Evolutionary conservation across 1,140 invertebrate species (phyloP), one percentile per base, ranked within the genome.

Genomic region (Hylaeus volcanicus): DNA sequence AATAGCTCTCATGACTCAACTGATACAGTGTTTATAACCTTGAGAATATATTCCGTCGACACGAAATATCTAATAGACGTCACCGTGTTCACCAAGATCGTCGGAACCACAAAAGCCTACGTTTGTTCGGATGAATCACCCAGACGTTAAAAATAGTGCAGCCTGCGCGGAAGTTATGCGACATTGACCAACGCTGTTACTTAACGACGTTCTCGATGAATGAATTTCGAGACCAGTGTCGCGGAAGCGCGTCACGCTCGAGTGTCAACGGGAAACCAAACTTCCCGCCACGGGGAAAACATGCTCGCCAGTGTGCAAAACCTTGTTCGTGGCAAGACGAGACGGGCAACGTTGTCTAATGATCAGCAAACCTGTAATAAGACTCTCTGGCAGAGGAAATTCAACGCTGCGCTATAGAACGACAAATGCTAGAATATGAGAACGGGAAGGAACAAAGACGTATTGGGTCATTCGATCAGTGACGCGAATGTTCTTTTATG

Each of bases 271-370:
- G 26, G 61, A 65, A 65, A 14, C 61, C 15, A 74, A 74, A 65
- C 73, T 65, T 74, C 63, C 58, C 72, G 58, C 37, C 60, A 37
- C 37, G 45, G 37, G 71, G n/a, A 74, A 63, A 74, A 73, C 43
- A 9, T 60, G 8, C 51, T 3, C 26, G 37, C 1, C 37, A 26
- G 37, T 9, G 26, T n/a, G 12, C 58, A n/a, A 53, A 74, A 26
- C 48, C 15, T 15, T 14, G 73, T 15, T 14, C n/a, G 12, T 55
- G 41, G 51, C n/a, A 8, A 60, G 15, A n/a, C 55, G 55, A 58
- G 55, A 26, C 26, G 26, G 26, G 8, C 41, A 43, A 11, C 53
- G 69, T 39, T 58, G 58, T 26, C 71, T 74, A 74, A 74, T 51
- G 71, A 74, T 51, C 73, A 45, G 53, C 48, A 3, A 64, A 65